Percentiles rank a stretch among this genome's conserved stretches.
Conservation (phyloP, 2,113 vertebrate genomes). For the Chaetodon auriga region DNA sequence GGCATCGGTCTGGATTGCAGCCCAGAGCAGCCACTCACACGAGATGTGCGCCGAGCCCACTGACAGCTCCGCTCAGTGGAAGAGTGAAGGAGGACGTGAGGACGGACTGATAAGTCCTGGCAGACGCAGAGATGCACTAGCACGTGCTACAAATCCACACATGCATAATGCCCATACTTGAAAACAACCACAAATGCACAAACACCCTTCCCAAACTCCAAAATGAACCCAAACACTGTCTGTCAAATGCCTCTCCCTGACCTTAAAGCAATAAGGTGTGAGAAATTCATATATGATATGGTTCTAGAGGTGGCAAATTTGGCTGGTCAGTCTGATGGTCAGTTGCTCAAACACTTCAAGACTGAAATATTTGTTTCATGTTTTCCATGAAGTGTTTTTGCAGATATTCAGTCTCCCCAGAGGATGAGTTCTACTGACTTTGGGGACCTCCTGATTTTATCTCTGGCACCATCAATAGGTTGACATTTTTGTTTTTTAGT, state of each 20-base stretch:
- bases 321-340: not conserved
- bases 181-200: constrained; percentile 23
- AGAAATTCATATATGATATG: not conserved
- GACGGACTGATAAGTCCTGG: constrained; percentile 39
- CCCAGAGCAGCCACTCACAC: constrained; percentile 63
- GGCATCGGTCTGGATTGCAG: constrained; percentile 65
- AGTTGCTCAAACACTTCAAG: too few relatives aligned
- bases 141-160: constrained; percentile 21
- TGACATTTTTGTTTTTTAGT: not conserved
- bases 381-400: not conserved
- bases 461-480: not conserved
- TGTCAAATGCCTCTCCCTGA: not conserved
- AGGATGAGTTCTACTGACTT: not conserved
- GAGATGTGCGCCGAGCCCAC: constrained; percentile 50
- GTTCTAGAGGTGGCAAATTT: not conserved
- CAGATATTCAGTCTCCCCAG: not conserved
- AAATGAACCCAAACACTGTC: not conserved
- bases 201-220: not conserved
- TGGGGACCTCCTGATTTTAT: not conserved
- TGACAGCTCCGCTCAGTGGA: constrained; percentile 65
- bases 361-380: not conserved
- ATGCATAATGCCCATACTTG: not conserved
- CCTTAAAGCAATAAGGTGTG: not conserved
- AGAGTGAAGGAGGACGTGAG: constrained; percentile 52
- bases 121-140: constrained; percentile 30